phyloP scores from a whole-genome alignment of 2,888 invertebrate species.

The Priocnemis perturbator region DNA sequence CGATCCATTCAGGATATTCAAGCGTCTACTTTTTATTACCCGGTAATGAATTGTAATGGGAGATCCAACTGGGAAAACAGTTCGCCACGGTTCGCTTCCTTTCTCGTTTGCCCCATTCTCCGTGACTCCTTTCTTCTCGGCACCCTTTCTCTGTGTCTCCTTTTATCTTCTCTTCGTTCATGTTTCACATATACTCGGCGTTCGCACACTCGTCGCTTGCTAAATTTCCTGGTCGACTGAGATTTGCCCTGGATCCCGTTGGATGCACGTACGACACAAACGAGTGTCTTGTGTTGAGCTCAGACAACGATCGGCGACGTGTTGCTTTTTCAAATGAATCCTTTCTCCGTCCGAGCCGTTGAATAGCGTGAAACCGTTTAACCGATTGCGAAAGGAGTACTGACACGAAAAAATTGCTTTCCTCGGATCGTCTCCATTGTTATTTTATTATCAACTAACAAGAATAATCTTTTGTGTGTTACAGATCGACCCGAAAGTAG shows the following conservation, averaged over 20 bases:
- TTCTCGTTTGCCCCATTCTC: not conserved
- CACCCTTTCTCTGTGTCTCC: constrained; percentile 19
- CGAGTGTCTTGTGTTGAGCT: constrained; percentile 10
- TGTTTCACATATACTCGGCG: no score
- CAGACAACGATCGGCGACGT: constrained; percentile 24
- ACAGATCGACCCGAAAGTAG: constrained; percentile 99
- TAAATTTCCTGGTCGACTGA: constrained; percentile 11
- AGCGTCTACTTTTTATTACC: constrained; percentile 46
- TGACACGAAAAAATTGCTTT: not conserved
- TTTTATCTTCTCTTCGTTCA: constrained; percentile 15
- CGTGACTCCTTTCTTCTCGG: not conserved
- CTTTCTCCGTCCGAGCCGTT: no score
- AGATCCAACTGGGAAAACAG: constrained; percentile 40
- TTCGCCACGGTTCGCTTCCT: constrained; percentile 19
- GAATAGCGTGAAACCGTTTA: not conserved
- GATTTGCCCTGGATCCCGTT: constrained; percentile 1
- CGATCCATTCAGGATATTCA: constrained; percentile 31
- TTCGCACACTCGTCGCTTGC: no score
- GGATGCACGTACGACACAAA: constrained; percentile 8
- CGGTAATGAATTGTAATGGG: constrained; percentile 56
- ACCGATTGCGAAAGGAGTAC: not conserved
- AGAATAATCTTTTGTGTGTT: constrained; percentile 76
- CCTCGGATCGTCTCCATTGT: no score
- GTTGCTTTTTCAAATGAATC: constrained; percentile 25
- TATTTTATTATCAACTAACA: no score